Conservation (phyloP, 1,140 invertebrate species). For the Trichomalopsis sarcophagae region DNA sequence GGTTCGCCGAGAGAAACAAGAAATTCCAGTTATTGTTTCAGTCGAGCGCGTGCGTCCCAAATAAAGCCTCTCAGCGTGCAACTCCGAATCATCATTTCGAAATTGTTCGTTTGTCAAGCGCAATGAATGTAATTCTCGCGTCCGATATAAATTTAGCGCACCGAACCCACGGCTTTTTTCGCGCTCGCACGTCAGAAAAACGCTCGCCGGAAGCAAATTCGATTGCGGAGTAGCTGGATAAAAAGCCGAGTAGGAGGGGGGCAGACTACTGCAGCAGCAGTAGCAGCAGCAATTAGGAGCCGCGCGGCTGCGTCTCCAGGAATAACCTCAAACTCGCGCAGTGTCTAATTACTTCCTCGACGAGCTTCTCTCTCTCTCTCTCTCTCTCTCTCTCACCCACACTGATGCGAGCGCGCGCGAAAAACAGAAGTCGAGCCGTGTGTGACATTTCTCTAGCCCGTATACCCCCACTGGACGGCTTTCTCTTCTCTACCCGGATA, state of each 20-base stretch:
- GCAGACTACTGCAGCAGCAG: background rate
- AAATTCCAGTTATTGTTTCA: background rate
- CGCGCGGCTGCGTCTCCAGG: slow-evolving; percentile 6
- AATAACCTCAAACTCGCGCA: slow-evolving; percentile 33
- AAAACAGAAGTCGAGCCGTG: slow-evolving; percentile 3
- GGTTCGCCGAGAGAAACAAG: background rate
- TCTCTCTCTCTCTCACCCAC: background rate
- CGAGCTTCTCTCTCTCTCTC: background rate
- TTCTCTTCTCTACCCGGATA: slow-evolving; percentile 18
- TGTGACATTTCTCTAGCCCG: background rate
- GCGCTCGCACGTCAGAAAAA: background rate
- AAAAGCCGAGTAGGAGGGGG: background rate
- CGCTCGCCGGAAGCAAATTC: background rate
- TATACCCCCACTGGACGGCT: background rate
- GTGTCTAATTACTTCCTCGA: slow-evolving; percentile 41
- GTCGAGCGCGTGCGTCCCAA: background rate
- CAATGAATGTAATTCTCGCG: background rate
- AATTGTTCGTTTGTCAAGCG: background rate
- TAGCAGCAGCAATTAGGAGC: slow-evolving; percentile 17
- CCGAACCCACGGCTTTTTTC: background rate
- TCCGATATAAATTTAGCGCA: too few relatives aligned
- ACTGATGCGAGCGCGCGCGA: background rate
- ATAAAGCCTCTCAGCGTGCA: background rate
- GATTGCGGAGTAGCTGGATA: background rate
- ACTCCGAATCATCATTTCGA: background rate